These are phyloP conservation scores for Hemicordylus capensis DNA, from an alignment of 2,113 vertebrate species.

Conservation along the genomic window DNA sequence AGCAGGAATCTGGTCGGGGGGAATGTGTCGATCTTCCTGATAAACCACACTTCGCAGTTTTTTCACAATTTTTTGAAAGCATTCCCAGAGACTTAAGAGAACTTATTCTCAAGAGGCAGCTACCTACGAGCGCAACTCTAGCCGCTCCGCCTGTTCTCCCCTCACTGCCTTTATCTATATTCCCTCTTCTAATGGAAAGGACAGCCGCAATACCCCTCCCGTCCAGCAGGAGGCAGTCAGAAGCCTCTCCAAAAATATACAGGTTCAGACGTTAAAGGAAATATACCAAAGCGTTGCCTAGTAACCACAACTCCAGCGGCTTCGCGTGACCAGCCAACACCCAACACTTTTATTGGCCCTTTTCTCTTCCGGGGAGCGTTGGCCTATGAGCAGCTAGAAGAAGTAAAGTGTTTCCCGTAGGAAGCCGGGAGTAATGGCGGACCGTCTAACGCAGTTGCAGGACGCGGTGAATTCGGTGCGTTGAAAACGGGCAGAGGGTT, in stretches of 20 bases:
- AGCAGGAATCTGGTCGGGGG: too few species aligned
- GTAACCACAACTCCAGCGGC: not conserved
- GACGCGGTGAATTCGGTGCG: slow-evolving; percentile 95
- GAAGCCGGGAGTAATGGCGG: slow-evolving; percentile 80
- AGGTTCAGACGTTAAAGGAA: not conserved
- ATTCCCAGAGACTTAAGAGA: too few species aligned
- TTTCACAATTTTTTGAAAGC: too few species aligned
- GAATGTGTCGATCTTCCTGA: too few species aligned
- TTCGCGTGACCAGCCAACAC: accelerated
- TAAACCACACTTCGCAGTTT: too few species aligned
- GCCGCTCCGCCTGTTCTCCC: too few species aligned
- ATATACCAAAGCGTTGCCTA: not conserved
- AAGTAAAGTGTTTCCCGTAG: not conserved
- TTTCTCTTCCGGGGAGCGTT: accelerated
- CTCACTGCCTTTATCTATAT: too few species aligned
- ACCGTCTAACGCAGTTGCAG: slow-evolving; percentile 91
- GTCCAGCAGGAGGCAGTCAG: not conserved
- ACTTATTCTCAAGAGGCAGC: too few species aligned
- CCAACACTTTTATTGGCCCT: not conserved
- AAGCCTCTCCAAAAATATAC: not conserved
- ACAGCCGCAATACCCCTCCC: not conserved
- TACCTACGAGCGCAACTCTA: too few species aligned
- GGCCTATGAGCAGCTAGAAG: accelerated
- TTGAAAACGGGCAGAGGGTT: accelerated
- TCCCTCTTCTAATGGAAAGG: too few species aligned